Evolutionary conservation across 2,888 invertebrate genomes (phyloP).

Genomic region (Apomyelois bistriatella): DNA sequence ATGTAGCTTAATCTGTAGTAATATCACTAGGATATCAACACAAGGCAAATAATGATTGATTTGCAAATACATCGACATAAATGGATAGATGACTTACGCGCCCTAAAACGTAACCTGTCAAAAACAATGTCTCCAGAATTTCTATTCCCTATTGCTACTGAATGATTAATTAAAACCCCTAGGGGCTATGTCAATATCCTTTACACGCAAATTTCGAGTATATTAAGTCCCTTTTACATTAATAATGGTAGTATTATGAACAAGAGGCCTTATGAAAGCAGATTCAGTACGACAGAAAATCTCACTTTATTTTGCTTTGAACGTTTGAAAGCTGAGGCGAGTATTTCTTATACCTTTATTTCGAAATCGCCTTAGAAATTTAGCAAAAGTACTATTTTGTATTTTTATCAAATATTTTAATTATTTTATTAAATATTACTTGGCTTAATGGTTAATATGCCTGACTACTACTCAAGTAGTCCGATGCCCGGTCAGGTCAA

Average conservation of each 20-base stretch:
- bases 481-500: too few relatives aligned
- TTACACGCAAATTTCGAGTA: background rate
- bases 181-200: slow-evolving; percentile 7
- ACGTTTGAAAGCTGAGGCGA: background rate
- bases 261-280: background rate
- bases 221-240: slow-evolving; percentile 8
- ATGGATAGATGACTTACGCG: too few relatives aligned
- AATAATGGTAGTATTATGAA: slow-evolving; percentile 3
- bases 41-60: too few relatives aligned
- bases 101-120: background rate
- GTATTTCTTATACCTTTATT: background rate
- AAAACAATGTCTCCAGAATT: slow-evolving; percentile 2
- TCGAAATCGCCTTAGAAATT: background rate
- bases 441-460: too few relatives aligned
- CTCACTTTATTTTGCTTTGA: background rate
- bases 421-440: background rate
- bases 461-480: too few relatives aligned
- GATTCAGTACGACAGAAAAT: background rate
- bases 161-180: slow-evolving; percentile 9
- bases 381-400: background rate
- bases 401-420: too few relatives aligned
- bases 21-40: too few relatives aligned
- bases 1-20: too few relatives aligned
- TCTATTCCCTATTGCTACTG: background rate
- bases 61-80: too few relatives aligned